These are phyloP conservation scores for Riparia riparia DNA, from an alignment of 2,113 vertebrate species.

Conservation along the genomic window DNA sequence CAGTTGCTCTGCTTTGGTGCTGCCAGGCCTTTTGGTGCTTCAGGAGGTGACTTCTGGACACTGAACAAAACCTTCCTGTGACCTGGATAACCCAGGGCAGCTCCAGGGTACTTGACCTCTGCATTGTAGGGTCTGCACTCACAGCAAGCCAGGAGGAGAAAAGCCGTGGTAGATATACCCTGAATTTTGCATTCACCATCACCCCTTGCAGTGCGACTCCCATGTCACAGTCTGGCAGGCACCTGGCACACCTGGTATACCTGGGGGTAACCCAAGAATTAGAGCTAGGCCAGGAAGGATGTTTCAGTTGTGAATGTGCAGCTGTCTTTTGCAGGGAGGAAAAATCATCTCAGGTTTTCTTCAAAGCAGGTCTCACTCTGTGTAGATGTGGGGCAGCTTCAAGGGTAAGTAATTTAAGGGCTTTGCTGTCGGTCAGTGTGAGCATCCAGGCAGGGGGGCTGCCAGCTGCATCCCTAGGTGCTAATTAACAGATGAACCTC, in stretches of 20 bases:
- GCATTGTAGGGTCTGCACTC: fast-evolving
- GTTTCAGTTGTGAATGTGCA: background rate
- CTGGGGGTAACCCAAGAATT: background rate
- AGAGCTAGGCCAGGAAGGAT: background rate
- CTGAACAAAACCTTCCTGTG: background rate
- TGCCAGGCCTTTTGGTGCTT: background rate
- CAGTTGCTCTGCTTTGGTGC: background rate
- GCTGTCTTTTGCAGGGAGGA: background rate
- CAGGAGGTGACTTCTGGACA: background rate
- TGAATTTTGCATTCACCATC: fast-evolving
- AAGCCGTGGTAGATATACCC: background rate
- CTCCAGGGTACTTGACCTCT: background rate
- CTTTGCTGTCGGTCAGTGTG: fast-evolving
- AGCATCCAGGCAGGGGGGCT: background rate
- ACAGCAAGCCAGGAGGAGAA: background rate
- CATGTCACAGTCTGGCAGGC: background rate
- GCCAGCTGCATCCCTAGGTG: background rate
- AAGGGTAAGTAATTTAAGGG: background rate
- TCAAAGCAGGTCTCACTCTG: background rate
- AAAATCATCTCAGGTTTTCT: background rate
- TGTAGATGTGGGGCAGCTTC: background rate
- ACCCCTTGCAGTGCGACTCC: background rate
- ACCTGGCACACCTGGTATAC: background rate
- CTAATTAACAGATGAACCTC: background rate
- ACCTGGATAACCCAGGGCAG: background rate